Percentiles rank a stretch among this genome's conserved stretches.
Evolutionary conservation across 1,140 invertebrate species (phyloP).

Genomic region (Aphis gossypii): DNA sequence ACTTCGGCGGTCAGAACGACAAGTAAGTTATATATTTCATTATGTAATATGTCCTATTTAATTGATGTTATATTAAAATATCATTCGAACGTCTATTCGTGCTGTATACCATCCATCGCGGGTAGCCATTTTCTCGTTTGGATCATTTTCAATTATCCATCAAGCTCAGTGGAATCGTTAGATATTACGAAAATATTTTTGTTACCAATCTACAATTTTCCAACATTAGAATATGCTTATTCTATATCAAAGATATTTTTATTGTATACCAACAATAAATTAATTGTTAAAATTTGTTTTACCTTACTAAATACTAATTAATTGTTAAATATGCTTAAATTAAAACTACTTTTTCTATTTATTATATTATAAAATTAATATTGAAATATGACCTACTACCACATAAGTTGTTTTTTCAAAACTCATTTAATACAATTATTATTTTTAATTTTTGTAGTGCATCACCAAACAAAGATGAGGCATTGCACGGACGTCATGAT

Average conservation of each 20-base stretch:
- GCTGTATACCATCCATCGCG: no score
- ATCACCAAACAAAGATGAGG: not conserved
- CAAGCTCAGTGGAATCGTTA: not conserved
- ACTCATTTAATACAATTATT: no score
- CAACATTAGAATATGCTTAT: not conserved
- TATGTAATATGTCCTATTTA: no score
- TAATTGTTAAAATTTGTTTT: not conserved
- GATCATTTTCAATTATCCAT: not conserved
- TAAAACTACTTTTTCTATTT: not conserved
- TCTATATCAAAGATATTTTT: not conserved
- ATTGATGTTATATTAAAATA: not conserved
- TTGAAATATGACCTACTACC: no score
- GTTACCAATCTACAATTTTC: not conserved
- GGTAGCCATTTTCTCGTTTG: not conserved
- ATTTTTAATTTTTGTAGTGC: not conserved
- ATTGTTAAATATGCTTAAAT: not conserved
- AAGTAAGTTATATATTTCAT: not conserved
- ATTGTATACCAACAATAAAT: not conserved
- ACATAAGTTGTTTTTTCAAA: no score
- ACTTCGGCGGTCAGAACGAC: not conserved
- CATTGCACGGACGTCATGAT: not conserved
- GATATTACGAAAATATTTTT: not conserved
- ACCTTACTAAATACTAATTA: not conserved
- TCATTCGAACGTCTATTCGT: not conserved
- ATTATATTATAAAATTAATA: no score